These are phyloP conservation scores for Ginglymostoma cirratum DNA, from an alignment of 2,113 vertebrate genomes.

Conservation along the genomic window DNA sequence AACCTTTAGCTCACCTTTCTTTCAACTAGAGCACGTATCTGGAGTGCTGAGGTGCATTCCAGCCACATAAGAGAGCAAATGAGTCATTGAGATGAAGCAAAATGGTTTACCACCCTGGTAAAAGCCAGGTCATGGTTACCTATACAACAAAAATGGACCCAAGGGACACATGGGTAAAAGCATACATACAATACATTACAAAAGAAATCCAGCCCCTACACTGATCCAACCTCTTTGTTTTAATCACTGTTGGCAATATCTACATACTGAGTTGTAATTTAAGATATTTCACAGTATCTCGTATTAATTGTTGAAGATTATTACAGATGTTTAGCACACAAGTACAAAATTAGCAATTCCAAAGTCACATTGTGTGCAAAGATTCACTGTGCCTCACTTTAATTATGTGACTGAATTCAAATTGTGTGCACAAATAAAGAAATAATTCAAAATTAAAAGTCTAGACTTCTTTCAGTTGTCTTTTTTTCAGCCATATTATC, in stretches of 20 bases:
- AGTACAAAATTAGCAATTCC: neutral
- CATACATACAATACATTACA: neutral
- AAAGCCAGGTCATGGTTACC: neutral
- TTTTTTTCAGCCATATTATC: neutral
- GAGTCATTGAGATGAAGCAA: neutral
- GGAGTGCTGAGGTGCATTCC: neutral
- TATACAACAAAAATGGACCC: neutral
- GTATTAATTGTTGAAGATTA: neutral
- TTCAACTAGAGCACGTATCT: neutral
- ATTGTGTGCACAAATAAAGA: too few relatives aligned
- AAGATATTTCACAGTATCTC: neutral
- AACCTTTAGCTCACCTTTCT: neutral
- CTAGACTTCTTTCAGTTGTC: neutral
- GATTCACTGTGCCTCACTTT: neutral
- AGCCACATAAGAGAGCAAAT: neutral
- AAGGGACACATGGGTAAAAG: neutral
- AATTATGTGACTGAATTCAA: neutral
- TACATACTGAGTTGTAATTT: slow-evolving; percentile 9
- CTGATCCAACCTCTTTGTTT: neutral
- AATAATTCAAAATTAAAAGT: slow-evolving; percentile 14
- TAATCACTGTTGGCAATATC: neutral
- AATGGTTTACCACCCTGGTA: too few relatives aligned
- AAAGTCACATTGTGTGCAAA: neutral
- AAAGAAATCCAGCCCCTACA: neutral
- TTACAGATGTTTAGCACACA: neutral